These are phyloP conservation scores for Gadopsis bispinosus DNA, from an alignment of 2,797 vertebrate genomes.

Conservation along the genomic window DNA sequence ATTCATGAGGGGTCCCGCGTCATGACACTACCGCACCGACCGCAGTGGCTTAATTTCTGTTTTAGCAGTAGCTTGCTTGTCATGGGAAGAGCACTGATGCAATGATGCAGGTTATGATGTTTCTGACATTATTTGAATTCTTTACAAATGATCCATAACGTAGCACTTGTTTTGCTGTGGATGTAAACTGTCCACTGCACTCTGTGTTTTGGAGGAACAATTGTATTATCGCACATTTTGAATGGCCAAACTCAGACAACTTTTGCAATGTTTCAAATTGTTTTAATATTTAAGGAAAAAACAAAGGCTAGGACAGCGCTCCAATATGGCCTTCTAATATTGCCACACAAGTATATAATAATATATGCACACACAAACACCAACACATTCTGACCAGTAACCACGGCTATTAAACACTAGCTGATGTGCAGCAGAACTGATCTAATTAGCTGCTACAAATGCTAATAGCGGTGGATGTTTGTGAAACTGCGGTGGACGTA, in stretches of 20 bases:
- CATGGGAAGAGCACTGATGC: background rate
- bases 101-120: background rate
- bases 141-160: background rate
- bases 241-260: background rate
- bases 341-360: background rate
- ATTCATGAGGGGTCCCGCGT: no score
- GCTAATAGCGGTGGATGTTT: background rate
- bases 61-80: background rate
- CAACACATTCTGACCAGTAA: background rate
- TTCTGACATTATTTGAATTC: background rate
- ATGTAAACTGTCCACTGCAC: background rate
- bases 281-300: no score
- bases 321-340: no score
- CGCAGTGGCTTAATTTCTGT: no score
- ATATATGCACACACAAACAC: background rate
- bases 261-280: background rate
- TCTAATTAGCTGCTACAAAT: background rate
- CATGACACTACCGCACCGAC: no score
- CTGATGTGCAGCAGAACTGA: background rate
- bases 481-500: background rate
- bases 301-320: no score
- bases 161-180: background rate
- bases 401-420: background rate
- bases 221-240: background rate
- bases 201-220: background rate